These are phyloP conservation scores for Aleiodes sp. DNA, from an alignment of 1,140 invertebrate genomes.

Conservation along the genomic window DNA sequence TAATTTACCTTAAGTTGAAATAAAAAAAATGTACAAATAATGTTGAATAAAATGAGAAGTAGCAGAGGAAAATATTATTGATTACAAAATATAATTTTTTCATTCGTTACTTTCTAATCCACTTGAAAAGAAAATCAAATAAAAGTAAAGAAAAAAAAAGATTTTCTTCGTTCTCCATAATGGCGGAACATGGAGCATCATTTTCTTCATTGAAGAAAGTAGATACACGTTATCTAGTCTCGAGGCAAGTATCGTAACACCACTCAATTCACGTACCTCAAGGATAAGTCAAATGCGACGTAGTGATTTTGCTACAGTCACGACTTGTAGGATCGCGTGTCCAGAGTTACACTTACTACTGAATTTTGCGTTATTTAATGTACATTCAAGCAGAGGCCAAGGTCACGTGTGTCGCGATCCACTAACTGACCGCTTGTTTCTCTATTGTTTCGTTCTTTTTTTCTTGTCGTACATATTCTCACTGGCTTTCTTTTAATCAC, in stretches of 20 bases:
- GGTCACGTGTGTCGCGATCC: slow-evolving; percentile 8
- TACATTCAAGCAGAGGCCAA: not conserved
- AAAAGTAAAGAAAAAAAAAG: too few relatives aligned
- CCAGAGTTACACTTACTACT: not conserved
- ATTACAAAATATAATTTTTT: too few relatives aligned
- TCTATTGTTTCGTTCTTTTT: not conserved
- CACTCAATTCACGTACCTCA: not conserved
- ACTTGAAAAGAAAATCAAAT: too few relatives aligned
- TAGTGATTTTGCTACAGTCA: not conserved
- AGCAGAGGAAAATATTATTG: too few relatives aligned
- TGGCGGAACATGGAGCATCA: too few relatives aligned
- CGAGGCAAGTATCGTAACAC: not conserved
- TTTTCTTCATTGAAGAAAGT: too few relatives aligned
- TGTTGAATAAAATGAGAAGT: too few relatives aligned
- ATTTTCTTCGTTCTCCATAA: too few relatives aligned
- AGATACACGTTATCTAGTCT: not conserved
- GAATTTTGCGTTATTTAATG: slow-evolving; percentile 12
- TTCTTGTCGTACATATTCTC: not conserved
- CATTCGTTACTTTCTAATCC: too few relatives aligned
- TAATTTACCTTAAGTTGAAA: too few relatives aligned
- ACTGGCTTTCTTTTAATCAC: not conserved
- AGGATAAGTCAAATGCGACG: not conserved
- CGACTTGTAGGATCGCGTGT: not conserved
- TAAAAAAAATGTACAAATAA: too few relatives aligned
- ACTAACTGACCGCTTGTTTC: not conserved